A percentile compares a stretch with the other conserved stretches of the same genome.
phyloP scores from a whole-genome alignment of 37 sponge, comb jelly and placozoan genomes.

The Oopsacas minuta region DNA sequence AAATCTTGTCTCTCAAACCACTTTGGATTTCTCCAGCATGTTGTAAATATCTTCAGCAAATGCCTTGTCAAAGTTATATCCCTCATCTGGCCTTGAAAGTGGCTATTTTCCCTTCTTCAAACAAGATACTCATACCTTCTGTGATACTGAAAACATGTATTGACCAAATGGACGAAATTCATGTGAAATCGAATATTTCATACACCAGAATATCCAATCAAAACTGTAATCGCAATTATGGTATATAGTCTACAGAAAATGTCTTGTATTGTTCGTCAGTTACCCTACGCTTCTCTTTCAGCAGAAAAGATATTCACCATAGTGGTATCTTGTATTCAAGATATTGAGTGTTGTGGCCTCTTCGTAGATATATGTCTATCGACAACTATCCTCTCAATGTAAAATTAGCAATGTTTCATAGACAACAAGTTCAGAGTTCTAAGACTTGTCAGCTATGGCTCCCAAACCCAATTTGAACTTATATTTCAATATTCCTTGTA shows the following conservation, averaged over 20 bases:
- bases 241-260: not conserved
- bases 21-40: conserved; percentile 8
- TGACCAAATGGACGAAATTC: conserved; percentile 6
- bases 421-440: too few species aligned
- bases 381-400: conserved; percentile 10
- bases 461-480: too few species aligned
- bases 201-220: not conserved
- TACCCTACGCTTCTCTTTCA: not conserved
- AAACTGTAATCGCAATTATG: conserved; percentile 10
- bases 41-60: conserved; percentile 6
- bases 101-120: not conserved
- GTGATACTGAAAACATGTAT: not conserved
- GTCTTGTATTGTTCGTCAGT: conserved; percentile 2
- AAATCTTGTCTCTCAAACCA: not conserved
- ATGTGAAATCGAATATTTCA: conserved; percentile 9
- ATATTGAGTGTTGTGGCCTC: not conserved
- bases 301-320: not conserved
- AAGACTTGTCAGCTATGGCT: too few species aligned
- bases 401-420: too few species aligned
- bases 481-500: too few species aligned
- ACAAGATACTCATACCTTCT: conserved; percentile 4
- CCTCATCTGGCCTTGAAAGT: not conserved
- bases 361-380: not conserved
- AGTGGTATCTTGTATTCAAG: not conserved
- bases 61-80: conserved; percentile 13